Evolutionary conservation across 2,113 vertebrate genomes (phyloP), one percentile per base, ranked within the genome.

Genomic region (Prinia subflava): DNA sequence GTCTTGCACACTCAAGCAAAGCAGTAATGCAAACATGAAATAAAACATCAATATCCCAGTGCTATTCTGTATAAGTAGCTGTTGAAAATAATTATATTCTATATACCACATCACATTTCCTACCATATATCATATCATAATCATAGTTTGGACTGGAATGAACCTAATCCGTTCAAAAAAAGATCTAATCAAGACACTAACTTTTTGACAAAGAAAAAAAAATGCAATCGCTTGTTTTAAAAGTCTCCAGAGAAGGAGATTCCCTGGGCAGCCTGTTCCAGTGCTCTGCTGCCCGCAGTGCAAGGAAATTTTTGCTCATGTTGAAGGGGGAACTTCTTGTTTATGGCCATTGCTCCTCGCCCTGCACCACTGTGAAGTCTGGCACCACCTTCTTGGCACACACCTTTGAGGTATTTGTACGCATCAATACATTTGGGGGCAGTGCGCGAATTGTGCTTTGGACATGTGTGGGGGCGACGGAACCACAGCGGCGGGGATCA

Each of bases 381-480:
- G 46, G 52, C 44, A 74, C 11, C 39, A 16, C 4, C 8, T 18
- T n/a, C n/a, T 23, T 3, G 19, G 15, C 42, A 16, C 22, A 2
- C 3, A 2, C 12, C 25, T 50, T 13, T 14, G 28, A 23, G 7
- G 7, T 4, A 14, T 3, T 28, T 5, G 5, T 1, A 20, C 0
- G 12, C 21, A 37, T 4, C 13, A 19, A 39, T 4, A 28, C 21
- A 30, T 11, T 0, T 3, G 8, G 4, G 11, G 21, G 11, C 5
- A 33, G 13, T 0, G 24, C 17, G 12, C 7, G 7, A 8, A 37
- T 25, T 41, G 23, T 33, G 52, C 14, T 46, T 13, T 3, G 18
- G 3, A 33, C 25, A 1, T 1, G 2, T 0, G 15, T 2, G 37
- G 28, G 25, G 13, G 5, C 1, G 31, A 4, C 0, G 31, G 41